Percentiles rank a stretch among this genome's conserved stretches.
Evolutionary conservation across 2,113 vertebrate species (phyloP).

Genomic region (Microtus pennsylvanicus): DNA sequence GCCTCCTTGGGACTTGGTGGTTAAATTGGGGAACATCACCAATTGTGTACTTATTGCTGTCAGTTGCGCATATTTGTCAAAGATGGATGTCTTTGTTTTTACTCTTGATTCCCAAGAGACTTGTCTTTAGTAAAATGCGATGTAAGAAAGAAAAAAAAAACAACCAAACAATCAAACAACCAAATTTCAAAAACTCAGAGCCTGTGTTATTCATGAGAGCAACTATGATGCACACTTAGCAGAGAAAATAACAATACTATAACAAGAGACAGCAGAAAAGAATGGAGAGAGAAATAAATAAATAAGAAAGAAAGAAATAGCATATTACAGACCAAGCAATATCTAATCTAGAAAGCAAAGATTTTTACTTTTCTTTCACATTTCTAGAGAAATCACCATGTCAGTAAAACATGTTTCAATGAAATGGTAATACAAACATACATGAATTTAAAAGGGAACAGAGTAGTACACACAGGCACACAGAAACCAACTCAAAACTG

Average conservation of each 20-base stretch:
- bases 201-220: conserved; percentile 38
- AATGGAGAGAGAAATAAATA: neutral
- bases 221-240: conserved; percentile 30
- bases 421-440: neutral
- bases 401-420: no score
- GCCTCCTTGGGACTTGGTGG: neutral
- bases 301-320: accelerated
- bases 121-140: conserved; percentile 33
- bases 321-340: neutral
- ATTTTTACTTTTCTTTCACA: neutral
- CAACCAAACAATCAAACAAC: neutral
- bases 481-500: neutral
- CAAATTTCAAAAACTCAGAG: neutral
- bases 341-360: neutral
- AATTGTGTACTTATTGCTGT: neutral
- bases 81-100: conserved; percentile 74
- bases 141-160: neutral
- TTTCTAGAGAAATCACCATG: neutral
- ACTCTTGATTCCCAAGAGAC: conserved; percentile 56
- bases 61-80: neutral
- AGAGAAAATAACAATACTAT: neutral
- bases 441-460: neutral
- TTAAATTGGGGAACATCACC: conserved; percentile 26
- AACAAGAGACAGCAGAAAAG: accelerated
- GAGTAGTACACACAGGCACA: neutral